Conservation (phyloP, 1,140 invertebrate species). For the Trichonephila clavata region DNA sequence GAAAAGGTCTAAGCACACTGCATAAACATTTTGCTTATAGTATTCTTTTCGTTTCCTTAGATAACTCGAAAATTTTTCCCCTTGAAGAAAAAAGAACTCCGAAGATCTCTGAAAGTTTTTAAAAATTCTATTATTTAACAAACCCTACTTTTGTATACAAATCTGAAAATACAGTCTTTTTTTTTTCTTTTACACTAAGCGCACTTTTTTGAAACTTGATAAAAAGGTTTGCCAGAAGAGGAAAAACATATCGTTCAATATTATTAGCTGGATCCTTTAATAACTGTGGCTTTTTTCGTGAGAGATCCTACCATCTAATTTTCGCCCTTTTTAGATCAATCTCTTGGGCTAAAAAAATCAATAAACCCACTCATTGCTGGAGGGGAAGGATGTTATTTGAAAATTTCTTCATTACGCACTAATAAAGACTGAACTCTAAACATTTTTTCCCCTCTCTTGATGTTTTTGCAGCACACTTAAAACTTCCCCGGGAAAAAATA, state of each 20-base stretch:
- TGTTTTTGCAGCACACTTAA: not conserved
- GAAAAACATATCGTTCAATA: not conserved
- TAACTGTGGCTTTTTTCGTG: not conserved
- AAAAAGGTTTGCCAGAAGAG: not conserved
- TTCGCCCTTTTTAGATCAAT: not conserved
- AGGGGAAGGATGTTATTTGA: not conserved
- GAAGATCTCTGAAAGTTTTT: not conserved
- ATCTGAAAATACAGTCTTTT: not conserved
- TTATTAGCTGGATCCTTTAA: not conserved
- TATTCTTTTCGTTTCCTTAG: not conserved
- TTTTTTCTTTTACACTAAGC: not conserved
- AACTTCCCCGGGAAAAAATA: not conserved
- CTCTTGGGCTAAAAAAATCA: not conserved
- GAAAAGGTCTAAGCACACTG: too few species aligned
- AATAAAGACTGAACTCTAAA: not conserved
- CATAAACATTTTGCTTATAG: not conserved
- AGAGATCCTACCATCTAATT: not conserved
- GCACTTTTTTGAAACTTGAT: not conserved
- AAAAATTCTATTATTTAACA: not conserved
- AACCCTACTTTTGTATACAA: not conserved
- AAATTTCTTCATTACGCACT: constrained; percentile 41
- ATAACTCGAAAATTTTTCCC: not conserved
- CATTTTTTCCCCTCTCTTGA: not conserved
- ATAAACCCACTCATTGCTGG: not conserved
- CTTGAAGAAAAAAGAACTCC: not conserved